Percentiles rank a stretch among this genome's conserved stretches.
Conservation (phyloP, 1,140 invertebrate genomes). For the Listronotus bonariensis region DNA sequence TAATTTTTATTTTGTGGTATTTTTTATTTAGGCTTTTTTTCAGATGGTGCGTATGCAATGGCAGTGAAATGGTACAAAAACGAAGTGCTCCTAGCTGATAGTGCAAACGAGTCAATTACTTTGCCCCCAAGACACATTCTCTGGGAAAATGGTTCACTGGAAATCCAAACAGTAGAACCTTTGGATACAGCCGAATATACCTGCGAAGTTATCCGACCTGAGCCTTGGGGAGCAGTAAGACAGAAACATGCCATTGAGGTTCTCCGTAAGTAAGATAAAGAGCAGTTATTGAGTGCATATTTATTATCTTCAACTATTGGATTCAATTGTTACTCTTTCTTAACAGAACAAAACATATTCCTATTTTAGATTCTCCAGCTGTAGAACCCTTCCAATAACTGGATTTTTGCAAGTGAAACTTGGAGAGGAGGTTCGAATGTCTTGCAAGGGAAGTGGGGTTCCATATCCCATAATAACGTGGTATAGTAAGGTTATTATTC, state of each 20-base stretch:
- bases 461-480: constrained; percentile 72
- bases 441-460: constrained; percentile 68
- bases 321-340: no score
- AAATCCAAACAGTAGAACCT: constrained; percentile 64
- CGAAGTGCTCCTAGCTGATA: constrained; percentile 65
- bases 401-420: constrained; percentile 72
- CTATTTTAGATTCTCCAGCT: constrained; percentile 68
- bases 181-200: constrained; percentile 74
- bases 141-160: constrained; percentile 71
- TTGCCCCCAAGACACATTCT: constrained; percentile 64
- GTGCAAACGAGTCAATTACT: constrained; percentile 56
- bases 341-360: no score
- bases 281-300: no score
- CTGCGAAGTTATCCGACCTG: constrained; percentile 67
- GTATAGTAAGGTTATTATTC: constrained; percentile 63
- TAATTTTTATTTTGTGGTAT: no score
- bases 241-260: constrained; percentile 78
- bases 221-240: constrained; percentile 63
- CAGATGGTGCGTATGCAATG: constrained; percentile 45
- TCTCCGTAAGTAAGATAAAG: constrained; percentile 63
- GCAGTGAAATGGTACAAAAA: constrained; percentile 64
- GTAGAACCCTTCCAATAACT: constrained; percentile 67
- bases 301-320: no score
- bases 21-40: constrained; percentile 1
- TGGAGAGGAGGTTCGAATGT: constrained; percentile 71